Base-by-base conservation (phyloP, 2,888 invertebrate species). In the Trachelus stipa region DNA sequence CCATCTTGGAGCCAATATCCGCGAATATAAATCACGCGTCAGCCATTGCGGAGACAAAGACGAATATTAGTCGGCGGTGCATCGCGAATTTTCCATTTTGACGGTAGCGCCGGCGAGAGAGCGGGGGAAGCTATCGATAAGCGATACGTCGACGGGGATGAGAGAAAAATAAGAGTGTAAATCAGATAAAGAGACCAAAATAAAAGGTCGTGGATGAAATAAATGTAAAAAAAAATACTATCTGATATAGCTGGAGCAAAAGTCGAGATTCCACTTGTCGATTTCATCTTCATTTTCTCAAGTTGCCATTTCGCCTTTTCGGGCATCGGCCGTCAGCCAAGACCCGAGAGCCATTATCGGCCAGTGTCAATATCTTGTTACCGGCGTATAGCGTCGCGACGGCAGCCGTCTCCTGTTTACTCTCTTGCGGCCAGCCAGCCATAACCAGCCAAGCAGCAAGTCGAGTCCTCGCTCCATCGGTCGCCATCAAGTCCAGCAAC, bases 301-400 rank as follows among this genome's bases (percentile, higher is more conserved):
- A 87, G 85, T 86, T 82, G 83, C 83, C 82, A 86, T 81, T 83
- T 83, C 82, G 81, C 86, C 86, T 85, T 86, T 85, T 86, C 83
- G 69, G 56, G 56, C 80, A 79, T 81, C 79, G 82, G 82, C 83
- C 83, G 84, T 87, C 86, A 85, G 84, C 83, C 83, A 80, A 81
- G 82, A 56, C 82, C 81, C 85, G 81, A 85, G 87, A 85, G 85
- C 88, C 88, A 88, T 88, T 88, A 88, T 88, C 88, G 86, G 88
- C 88, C 88, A 88, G 88, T 88, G 88, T 88, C 88, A 88, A 88
- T 88, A 88, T 88, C 88, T 87, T 88, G 87, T 88, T 88, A 88
- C 88, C 81, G 81, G 80, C 81, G 83, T 87, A 87, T 84, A 87
- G 83, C 83, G 82, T 83, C 83, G 82, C 85, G 85, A 85, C 87